Percentiles rank a stretch among this genome's conserved stretches.
Evolutionary conservation across 2,113 vertebrate species (phyloP).

Genomic region (Carollia perspicillata): DNA sequence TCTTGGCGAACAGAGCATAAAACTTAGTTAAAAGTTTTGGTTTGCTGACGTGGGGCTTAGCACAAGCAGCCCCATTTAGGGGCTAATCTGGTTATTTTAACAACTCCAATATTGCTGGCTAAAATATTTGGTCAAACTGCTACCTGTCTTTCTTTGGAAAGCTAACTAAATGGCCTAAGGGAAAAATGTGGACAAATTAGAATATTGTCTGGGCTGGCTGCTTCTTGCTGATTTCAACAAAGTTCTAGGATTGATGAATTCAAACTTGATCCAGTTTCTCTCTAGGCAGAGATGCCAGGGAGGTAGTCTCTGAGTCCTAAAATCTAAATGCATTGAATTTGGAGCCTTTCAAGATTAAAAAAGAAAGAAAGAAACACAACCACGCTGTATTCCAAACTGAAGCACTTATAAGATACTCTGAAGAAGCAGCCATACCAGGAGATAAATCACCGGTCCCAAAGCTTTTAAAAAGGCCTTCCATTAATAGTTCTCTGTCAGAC

Average conservation of each 20-base stretch:
- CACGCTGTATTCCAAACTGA: not conserved
- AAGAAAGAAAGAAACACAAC: not conserved
- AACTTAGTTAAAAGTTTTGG: not conserved
- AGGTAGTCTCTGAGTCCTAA: not conserved
- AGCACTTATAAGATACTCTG: not conserved
- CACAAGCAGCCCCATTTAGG: not conserved
- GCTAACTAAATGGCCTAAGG: not conserved
- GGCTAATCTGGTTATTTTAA: not conserved
- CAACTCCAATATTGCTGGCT: not conserved
- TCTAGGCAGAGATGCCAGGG: not conserved
- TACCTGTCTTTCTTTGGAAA: not conserved
- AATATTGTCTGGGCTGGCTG: not conserved
- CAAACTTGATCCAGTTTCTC: not conserved
- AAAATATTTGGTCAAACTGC: not conserved
- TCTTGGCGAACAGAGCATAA: not conserved
- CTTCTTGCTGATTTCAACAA: conserved; percentile 25
- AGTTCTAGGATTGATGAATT: not conserved
- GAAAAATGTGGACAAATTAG: not conserved
- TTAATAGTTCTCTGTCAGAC: conserved; percentile 32
- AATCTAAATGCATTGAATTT: conserved; percentile 1
- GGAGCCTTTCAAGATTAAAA: not conserved
- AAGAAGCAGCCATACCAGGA: not conserved
- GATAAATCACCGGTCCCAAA: not conserved
- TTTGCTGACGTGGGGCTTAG: not conserved
- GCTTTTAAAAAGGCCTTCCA: not conserved